Conservation (phyloP, 1,140 invertebrate genomes). For the Anastatus disparis region DNA sequence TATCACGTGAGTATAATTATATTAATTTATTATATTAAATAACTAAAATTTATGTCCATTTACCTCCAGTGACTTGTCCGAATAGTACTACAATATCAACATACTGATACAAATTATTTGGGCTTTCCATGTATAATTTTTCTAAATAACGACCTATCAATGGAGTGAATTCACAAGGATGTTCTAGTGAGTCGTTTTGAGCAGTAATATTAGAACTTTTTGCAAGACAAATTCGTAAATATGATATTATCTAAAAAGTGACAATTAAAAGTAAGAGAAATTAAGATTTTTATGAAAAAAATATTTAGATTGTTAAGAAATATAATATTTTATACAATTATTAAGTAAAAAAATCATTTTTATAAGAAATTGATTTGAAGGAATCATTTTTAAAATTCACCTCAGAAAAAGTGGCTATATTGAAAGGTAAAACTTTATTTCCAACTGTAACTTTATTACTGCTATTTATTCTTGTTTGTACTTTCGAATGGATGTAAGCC, state of each 20-base stretch:
- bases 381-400: too few relatives aligned
- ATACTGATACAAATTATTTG: conserved; percentile 72
- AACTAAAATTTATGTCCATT: conserved; percentile 1
- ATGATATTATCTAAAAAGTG: conserved; percentile 76
- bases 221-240: conserved; percentile 79
- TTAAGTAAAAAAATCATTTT: too few relatives aligned
- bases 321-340: conserved; percentile 9
- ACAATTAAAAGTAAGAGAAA: not conserved
- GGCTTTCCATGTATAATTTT: conserved; percentile 63
- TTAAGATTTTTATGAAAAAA: not conserved
- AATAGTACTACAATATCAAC: conserved; percentile 74
- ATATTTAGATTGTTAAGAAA: conserved; percentile 5
- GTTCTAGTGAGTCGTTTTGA: conserved; percentile 62
- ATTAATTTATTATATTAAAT: not conserved
- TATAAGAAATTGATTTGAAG: conserved; percentile 23
- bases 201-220: conserved; percentile 66
- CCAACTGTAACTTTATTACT: conserved; percentile 66
- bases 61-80: conserved; percentile 71
- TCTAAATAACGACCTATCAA: conserved; percentile 70
- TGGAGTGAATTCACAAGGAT: conserved; percentile 74
- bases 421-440: conserved; percentile 69
- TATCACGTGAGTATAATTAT: too few relatives aligned
- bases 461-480: conserved; percentile 69
- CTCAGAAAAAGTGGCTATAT: conserved; percentile 65
- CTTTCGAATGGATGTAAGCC: conserved; percentile 73